A percentile compares a stretch with the other conserved stretches of the same genome.
Evolutionary conservation across 2,113 vertebrate genomes (phyloP).

Genomic region (Manacus vitellinus): DNA sequence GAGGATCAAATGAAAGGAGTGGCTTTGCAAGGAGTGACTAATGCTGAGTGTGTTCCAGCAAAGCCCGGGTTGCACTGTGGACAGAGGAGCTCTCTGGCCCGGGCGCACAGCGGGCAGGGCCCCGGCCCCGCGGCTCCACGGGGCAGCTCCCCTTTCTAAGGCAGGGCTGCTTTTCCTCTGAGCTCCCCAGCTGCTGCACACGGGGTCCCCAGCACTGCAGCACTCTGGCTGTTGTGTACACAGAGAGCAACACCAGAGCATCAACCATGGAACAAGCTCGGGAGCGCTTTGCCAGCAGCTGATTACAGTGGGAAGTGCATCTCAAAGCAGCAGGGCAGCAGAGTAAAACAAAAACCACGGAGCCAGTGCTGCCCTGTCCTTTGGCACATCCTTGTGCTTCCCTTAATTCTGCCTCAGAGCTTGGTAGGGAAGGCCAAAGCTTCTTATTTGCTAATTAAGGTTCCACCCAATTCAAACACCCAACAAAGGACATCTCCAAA

Average conservation of each 20-base stretch:
- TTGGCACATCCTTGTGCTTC: constrained; percentile 6
- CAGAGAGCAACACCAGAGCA: background rate
- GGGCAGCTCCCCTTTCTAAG: constrained; percentile 11
- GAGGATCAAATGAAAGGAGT: constrained; percentile 26
- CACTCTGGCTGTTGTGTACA: background rate
- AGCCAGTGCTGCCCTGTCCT: background rate
- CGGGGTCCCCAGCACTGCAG: background rate
- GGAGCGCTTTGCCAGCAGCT: constrained; percentile 23
- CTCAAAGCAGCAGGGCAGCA: constrained; percentile 16
- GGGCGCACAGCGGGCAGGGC: background rate
- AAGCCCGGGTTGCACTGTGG: background rate
- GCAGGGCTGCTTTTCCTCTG: background rate
- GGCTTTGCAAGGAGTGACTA: background rate
- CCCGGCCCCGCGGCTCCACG: background rate
- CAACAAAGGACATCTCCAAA: constrained; percentile 8
- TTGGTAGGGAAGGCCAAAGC: background rate
- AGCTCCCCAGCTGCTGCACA: constrained; percentile 22
- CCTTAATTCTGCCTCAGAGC: background rate
- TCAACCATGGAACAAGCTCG: background rate
- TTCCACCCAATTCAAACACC: background rate
- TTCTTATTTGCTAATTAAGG: constrained; percentile 48
- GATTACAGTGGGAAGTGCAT: background rate
- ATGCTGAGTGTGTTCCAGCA: background rate
- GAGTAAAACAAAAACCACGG: background rate
- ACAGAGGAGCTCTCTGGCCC: background rate